A percentile compares a stretch with the other conserved stretches of the same genome.
Conservation (phyloP, 2,113 vertebrate species). For the Cyphomyrus plagiostoma region DNA sequence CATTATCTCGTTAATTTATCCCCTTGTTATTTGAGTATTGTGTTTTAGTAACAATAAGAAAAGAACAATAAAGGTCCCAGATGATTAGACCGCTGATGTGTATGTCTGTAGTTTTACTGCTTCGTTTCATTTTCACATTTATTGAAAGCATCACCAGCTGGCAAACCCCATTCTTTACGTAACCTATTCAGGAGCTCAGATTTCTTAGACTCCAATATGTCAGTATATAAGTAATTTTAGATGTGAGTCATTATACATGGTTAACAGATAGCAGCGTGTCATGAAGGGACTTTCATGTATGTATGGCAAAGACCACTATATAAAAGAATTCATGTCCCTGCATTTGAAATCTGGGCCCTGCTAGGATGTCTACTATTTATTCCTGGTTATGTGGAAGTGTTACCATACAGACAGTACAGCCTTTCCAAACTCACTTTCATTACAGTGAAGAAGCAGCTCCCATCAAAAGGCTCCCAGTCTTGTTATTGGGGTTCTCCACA, state of each 20-base stretch:
- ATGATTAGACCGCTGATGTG: constrained; percentile 17
- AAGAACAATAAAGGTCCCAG: constrained; percentile 51
- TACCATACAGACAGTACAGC: neutral
- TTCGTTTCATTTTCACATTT: neutral
- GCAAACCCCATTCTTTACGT: neutral
- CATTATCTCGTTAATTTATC: constrained; percentile 21
- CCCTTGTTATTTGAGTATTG: constrained; percentile 45
- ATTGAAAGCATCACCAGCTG: neutral
- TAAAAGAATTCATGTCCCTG: neutral
- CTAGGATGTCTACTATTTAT: neutral
- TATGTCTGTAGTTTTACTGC: neutral
- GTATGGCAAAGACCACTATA: neutral
- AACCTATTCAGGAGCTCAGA: neutral
- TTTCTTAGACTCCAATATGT: neutral
- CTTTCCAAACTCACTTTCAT: neutral
- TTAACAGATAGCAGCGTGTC: neutral
- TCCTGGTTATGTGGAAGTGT: neutral
- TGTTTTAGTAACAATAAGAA: constrained; percentile 49
- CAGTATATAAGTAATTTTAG: neutral
- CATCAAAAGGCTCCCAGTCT: neutral
- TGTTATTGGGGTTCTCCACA: neutral
- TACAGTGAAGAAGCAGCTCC: neutral
- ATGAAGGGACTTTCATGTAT: neutral
- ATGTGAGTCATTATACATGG: neutral
- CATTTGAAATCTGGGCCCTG: neutral